These are phyloP conservation scores for Brachypteracias leptosomus DNA, from an alignment of 2,113 vertebrate genomes.

Conservation along the genomic window DNA sequence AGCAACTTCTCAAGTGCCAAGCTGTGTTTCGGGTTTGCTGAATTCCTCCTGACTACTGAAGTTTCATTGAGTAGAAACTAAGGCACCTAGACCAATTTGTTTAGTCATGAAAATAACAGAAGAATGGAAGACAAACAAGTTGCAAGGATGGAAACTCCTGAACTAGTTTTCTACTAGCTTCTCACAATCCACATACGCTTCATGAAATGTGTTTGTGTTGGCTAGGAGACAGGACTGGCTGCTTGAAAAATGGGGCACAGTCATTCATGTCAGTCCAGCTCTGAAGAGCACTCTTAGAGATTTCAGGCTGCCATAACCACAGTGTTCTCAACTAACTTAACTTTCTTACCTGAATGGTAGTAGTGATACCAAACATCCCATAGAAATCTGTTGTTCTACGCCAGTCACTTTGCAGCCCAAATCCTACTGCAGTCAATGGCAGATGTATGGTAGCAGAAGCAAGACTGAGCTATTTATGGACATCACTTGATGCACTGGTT, in stretches of 20 bases:
- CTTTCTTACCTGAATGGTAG: not conserved
- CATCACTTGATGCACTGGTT: not conserved
- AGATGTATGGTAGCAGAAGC: not conserved
- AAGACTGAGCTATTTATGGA: not conserved
- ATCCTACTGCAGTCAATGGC: not conserved
- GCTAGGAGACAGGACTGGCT: conserved; percentile 10
- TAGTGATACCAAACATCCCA: not conserved
- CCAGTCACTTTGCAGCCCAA: not conserved
- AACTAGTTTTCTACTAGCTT: conserved; percentile 43
- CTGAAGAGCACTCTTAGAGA: not conserved
- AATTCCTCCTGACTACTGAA: conserved; percentile 39
- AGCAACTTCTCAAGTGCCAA: conserved; percentile 34
- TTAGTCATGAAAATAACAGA: conserved; percentile 58
- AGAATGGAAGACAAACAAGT: conserved; percentile 55
- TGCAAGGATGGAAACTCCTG: conserved; percentile 44
- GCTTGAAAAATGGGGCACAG: conserved; percentile 2
- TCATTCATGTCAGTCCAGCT: not conserved
- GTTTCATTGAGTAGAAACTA: conserved; percentile 55
- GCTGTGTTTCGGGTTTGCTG: conserved; percentile 26
- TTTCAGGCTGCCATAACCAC: not conserved
- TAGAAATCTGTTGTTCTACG: not conserved
- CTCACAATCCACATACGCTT: conserved; percentile 19
- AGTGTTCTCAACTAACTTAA: not conserved
- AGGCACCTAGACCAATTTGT: conserved; percentile 23
- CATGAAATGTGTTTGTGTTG: conserved; percentile 42